Percentiles rank a stretch among this genome's conserved stretches.
phyloP scores from a whole-genome alignment of 2,888 invertebrate species.

The Gnatocerus cornutus region DNA sequence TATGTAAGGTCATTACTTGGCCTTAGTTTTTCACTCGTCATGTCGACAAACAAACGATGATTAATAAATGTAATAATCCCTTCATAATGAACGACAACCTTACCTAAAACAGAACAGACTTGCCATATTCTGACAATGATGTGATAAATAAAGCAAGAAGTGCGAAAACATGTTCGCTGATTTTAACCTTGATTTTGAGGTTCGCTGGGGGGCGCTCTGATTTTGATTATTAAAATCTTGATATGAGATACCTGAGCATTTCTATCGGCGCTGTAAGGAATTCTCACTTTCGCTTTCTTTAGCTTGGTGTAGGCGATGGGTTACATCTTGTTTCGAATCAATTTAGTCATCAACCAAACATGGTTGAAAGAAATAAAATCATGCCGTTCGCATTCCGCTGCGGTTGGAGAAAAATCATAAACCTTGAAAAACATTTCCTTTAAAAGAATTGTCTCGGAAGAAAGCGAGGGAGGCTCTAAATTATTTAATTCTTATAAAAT shows the following conservation, averaged over 20 bases:
- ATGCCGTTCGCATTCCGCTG: conserved; percentile 3
- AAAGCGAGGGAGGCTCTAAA: neutral
- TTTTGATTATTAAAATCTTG: conserved; percentile 6
- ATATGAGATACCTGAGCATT: neutral
- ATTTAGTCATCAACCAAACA: conserved; percentile 7
- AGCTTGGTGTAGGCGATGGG: conserved; percentile 3
- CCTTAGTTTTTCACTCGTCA: conserved; percentile 20
- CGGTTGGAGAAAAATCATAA: neutral
- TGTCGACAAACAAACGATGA: conserved; percentile 10
- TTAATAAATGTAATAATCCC: conserved; percentile 28
- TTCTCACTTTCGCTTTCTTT: conserved; percentile 20
- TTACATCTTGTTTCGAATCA: conserved; percentile 10
- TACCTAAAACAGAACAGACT: conserved; percentile 17
- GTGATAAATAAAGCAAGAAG: conserved; percentile 11
- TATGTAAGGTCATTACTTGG: conserved; percentile 34
- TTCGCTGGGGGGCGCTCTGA: neutral
- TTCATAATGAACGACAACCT: conserved; percentile 3
- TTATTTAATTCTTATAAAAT: neutral
- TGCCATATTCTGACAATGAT: neutral
- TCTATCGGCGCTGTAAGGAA: neutral
- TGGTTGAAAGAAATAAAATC: conserved; percentile 11
- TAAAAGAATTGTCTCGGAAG: neutral
- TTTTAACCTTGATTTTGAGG: conserved; percentile 17
- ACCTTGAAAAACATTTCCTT: conserved; percentile 1
- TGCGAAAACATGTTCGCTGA: conserved; percentile 19